phyloP scores from a whole-genome alignment of 2,888 invertebrate species.

The Sarcophaga carnaria region DNA sequence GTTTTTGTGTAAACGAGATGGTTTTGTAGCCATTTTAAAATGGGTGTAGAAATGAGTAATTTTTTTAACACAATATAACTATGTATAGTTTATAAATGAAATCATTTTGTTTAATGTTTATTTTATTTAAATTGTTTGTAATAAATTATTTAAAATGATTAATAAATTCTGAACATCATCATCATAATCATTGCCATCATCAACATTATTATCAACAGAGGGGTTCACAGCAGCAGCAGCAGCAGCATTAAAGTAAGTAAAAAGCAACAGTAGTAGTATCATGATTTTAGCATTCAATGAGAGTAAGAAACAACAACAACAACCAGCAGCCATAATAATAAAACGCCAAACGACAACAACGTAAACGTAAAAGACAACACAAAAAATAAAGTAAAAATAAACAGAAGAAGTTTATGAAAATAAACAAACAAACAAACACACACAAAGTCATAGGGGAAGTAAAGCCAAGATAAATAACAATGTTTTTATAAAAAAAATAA shows the following conservation, averaged over 20 bases:
- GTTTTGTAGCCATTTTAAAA: too few relatives aligned
- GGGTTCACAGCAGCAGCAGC: conserved; percentile 11
- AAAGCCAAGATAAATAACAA: background rate
- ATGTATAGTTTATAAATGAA: conserved; percentile 38
- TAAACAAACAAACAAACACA: background rate
- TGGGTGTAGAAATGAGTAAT: background rate
- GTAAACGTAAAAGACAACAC: conserved; percentile 1
- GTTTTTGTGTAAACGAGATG: too few relatives aligned
- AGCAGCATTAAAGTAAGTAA: background rate
- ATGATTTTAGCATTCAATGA: conserved; percentile 53
- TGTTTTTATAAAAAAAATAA: background rate
- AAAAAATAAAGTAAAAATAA: background rate
- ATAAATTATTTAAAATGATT: conserved; percentile 66
- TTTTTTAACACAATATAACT: conserved; percentile 6
- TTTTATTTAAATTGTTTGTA: conserved; percentile 50
- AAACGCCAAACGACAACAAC: background rate
- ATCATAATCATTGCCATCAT: conserved; percentile 31
- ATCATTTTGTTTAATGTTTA: conserved; percentile 45
- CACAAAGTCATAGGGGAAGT: conserved; percentile 27
- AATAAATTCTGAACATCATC: conserved; percentile 64
- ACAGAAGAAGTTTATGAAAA: background rate
- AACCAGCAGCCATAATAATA: conserved; percentile 30
- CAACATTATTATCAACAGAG: background rate
- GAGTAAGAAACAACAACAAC: conserved; percentile 35
- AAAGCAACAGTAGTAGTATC: conserved; percentile 16